Percentiles rank a stretch among this genome's conserved stretches.
These are phyloP conservation scores for Melanerpes formicivorus DNA, from an alignment of 2,113 vertebrate genomes.

Conservation along the genomic window DNA sequence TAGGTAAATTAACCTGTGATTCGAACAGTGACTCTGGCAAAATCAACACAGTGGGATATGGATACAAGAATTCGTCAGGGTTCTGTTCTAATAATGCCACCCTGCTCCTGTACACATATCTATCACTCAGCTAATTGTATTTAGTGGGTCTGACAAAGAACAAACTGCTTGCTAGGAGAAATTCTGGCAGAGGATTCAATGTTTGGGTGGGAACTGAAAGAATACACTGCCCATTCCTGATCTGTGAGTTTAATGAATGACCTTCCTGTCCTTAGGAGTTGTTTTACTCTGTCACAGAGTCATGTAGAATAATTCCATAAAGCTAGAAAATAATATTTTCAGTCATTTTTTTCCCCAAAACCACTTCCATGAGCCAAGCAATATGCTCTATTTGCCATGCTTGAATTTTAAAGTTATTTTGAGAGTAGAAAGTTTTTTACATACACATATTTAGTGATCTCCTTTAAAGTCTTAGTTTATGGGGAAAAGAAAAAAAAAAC, in stretches of 20 bases:
- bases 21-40: conserved; percentile 4
- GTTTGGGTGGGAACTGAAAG: not conserved
- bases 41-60: not conserved
- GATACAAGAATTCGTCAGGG: conserved; percentile 12
- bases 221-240: not conserved
- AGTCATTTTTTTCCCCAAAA: not conserved
- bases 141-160: not conserved
- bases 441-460: not conserved
- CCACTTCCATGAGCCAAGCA: not conserved
- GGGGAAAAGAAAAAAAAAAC: not conserved
- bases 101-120: not conserved
- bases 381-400: not conserved
- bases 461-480: not conserved
- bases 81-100: conserved; percentile 19
- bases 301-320: not conserved
- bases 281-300: not conserved
- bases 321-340: not conserved
- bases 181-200: not conserved
- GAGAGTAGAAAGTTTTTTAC: not conserved
- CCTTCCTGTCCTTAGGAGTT: not conserved
- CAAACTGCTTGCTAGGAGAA: not conserved
- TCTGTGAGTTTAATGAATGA: not conserved
- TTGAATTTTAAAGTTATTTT: not conserved
- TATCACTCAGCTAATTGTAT: not conserved
- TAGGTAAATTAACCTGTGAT: conserved; percentile 55